Percentiles rank a stretch among this genome's conserved stretches.
Evolutionary conservation across 2,888 invertebrate genomes (phyloP).

Genomic region (Onthophagus sagittarius): DNA sequence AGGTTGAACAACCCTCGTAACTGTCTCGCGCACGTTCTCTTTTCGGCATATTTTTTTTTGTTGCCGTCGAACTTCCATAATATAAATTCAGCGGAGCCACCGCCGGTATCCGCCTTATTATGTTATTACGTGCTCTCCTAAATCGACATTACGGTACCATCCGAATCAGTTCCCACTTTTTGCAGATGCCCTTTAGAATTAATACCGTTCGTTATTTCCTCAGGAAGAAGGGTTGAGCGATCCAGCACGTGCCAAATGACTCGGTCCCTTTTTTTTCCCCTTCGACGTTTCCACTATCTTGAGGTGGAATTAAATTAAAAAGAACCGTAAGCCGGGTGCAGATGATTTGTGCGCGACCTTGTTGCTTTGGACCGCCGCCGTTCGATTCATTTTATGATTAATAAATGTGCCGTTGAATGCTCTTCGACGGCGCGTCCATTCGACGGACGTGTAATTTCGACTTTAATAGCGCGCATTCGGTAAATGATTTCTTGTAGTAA

Average conservation of each 20-base stretch:
- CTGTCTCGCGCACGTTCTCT: conserved; percentile 24
- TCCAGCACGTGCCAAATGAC: conserved; percentile 20
- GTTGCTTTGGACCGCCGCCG: neutral
- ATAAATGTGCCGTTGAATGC: neutral
- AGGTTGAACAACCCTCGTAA: conserved; percentile 45
- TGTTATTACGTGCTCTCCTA: conserved; percentile 32
- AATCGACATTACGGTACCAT: conserved; percentile 28
- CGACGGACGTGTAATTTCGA: neutral
- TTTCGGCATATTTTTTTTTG: conserved; percentile 15
- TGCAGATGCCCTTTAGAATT: conserved; percentile 22
- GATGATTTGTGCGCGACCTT: neutral
- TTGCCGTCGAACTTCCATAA: conserved; percentile 22
- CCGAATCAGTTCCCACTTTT: conserved; percentile 14
- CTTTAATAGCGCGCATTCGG: neutral
- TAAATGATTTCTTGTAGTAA: neutral
- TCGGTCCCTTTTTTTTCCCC: conserved; percentile 8
- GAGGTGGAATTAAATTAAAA: conserved; percentile 17
- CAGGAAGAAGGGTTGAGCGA: conserved; percentile 12
- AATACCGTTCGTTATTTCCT: conserved; percentile 8
- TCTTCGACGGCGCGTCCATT: neutral
- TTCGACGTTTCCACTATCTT: neutral
- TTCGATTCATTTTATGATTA: conserved; percentile 1
- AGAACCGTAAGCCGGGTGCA: conserved; percentile 1
- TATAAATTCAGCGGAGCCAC: conserved; percentile 14
- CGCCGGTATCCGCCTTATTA: conserved; percentile 38